phyloP scores from a whole-genome alignment of 1,140 invertebrate species.

The Asbolus verrucosus region DNA sequence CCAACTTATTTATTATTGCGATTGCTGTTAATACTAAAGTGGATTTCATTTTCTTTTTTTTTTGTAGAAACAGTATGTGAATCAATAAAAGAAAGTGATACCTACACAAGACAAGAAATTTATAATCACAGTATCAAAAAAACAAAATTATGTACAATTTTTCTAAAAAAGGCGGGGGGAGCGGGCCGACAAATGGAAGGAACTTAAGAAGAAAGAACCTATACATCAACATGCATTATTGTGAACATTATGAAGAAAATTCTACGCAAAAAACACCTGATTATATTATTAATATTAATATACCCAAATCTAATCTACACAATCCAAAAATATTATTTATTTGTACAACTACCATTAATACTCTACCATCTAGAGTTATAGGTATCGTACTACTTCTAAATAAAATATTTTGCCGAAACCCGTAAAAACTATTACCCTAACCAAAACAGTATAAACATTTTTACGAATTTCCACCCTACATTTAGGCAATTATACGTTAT shows the following conservation, averaged over 20 bases:
- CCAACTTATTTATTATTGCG: constrained; percentile 6
- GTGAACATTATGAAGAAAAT: constrained; percentile 31
- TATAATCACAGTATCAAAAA: constrained; percentile 33
- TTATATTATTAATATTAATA: constrained; percentile 57
- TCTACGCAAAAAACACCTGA: constrained; percentile 56
- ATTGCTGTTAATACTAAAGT: constrained; percentile 20
- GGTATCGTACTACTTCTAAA: constrained; percentile 57
- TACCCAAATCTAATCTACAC: constrained; percentile 60
- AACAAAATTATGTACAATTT: constrained; percentile 26
- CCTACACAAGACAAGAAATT: constrained; percentile 13
- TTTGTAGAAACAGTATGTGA: background rate
- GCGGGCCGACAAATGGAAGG: constrained; percentile 14
- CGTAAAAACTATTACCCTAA: constrained; percentile 46
- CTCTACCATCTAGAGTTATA: constrained; percentile 58
- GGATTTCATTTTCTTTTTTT: background rate
- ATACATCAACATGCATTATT: constrained; percentile 22
- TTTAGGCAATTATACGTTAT: constrained; percentile 52
- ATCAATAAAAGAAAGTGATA: constrained; percentile 11
- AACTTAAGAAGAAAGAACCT: constrained; percentile 15
- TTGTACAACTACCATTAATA: constrained; percentile 61
- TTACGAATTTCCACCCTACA: constrained; percentile 42
- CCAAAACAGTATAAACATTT: constrained; percentile 29
- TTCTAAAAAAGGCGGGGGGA: constrained; percentile 10
- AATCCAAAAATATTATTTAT: constrained; percentile 64
- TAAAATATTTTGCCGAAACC: constrained; percentile 45